These are phyloP conservation scores for Cynocephalus volans DNA, from an alignment of 2,113 vertebrate genomes.

Conservation along the genomic window DNA sequence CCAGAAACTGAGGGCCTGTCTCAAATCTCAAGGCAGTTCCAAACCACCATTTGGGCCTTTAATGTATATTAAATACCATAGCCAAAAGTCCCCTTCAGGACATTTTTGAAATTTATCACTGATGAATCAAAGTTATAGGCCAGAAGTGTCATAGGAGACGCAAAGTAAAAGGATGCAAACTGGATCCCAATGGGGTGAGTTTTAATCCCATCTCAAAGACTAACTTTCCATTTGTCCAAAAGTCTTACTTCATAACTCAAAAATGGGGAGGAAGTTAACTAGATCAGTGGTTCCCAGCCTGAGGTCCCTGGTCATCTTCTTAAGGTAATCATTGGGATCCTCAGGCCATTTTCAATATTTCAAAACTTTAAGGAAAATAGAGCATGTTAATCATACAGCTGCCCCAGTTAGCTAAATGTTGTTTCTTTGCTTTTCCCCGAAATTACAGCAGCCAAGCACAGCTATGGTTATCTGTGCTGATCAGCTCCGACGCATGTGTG, in stretches of 20 bases:
- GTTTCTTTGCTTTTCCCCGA: constrained; percentile 30
- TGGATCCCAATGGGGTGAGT: background rate
- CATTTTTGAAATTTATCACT: constrained; percentile 34
- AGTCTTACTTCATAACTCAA: constrained; percentile 13
- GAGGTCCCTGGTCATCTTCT: constrained; percentile 1
- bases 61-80: constrained; percentile 16
- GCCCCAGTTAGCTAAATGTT: constrained; percentile 41
- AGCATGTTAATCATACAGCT: constrained; percentile 8
- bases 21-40: constrained; percentile 64
- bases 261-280: background rate
- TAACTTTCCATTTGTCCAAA: constrained; percentile 48
- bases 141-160: background rate
- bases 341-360: constrained; percentile 67
- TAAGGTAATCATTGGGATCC: background rate
- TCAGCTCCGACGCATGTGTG: background rate
- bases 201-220: constrained; percentile 38
- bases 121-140: constrained; percentile 47
- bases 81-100: background rate
- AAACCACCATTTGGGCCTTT: background rate
- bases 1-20: constrained; percentile 19
- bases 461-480: constrained; percentile 4
- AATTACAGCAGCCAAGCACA: constrained; percentile 67
- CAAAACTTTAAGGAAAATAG: constrained; percentile 56
- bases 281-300: constrained; percentile 52
- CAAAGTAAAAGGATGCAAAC: constrained; percentile 57